These are phyloP conservation scores for Cinclus cinclus DNA, from an alignment of 2,113 vertebrate species.

Conservation along the genomic window DNA sequence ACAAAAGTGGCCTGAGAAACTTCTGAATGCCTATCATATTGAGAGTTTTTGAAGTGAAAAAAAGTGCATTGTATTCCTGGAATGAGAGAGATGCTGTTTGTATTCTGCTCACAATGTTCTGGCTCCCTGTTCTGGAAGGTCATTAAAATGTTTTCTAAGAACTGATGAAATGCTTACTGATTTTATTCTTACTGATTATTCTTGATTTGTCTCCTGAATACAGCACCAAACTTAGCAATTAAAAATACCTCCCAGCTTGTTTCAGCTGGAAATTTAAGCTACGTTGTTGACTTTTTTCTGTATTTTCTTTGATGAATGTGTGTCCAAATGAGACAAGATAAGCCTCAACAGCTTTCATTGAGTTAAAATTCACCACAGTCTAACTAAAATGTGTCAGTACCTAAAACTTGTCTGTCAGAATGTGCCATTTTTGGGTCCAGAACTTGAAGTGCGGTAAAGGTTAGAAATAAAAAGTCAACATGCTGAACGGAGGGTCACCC, in stretches of 20 bases:
- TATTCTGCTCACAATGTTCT: slow-evolving; percentile 59
- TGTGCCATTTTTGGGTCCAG: not conserved
- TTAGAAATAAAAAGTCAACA: not conserved
- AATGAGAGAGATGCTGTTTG: slow-evolving; percentile 57
- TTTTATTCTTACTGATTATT: slow-evolving; percentile 24
- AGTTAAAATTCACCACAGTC: not conserved
- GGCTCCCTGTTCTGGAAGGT: slow-evolving; percentile 9
- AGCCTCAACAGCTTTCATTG: not conserved
- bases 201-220: slow-evolving; percentile 24
- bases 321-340: not conserved
- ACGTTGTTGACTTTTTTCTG: not conserved
- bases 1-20: not conserved
- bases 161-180: slow-evolving; percentile 21
- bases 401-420: not conserved
- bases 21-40: not conserved
- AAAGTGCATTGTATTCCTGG: slow-evolving; percentile 1
- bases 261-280: slow-evolving; percentile 35
- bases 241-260: slow-evolving; percentile 54
- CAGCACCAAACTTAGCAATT: slow-evolving; percentile 39
- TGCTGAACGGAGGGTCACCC: not conserved
- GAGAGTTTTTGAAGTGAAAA: not conserved
- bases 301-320: not conserved
- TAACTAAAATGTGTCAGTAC: not conserved
- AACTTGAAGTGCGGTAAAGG: not conserved
- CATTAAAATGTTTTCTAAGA: slow-evolving; percentile 56